Evolutionary conservation across 2,797 vertebrate species (phyloP).

Genomic region (Epinephelus awoara): DNA sequence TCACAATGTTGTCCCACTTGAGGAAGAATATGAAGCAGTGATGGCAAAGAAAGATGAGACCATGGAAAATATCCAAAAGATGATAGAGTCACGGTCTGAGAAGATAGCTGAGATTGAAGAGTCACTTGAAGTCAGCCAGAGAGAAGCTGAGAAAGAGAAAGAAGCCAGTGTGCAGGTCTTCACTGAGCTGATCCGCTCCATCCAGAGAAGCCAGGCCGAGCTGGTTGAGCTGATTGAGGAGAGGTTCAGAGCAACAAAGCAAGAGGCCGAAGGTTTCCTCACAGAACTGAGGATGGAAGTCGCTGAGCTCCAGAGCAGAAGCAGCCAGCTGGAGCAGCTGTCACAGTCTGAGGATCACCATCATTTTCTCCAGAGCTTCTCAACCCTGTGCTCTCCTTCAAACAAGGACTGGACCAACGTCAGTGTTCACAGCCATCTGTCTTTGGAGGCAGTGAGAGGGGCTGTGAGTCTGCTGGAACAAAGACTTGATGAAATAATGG

Average conservation of each 20-base stretch:
- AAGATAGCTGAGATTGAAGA: constrained; percentile 42
- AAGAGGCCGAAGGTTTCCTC: constrained; percentile 40
- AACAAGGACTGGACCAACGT: neutral
- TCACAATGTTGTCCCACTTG: constrained; percentile 33
- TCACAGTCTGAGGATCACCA: constrained; percentile 51
- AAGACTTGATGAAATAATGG: constrained; percentile 4
- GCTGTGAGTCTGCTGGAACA: constrained; percentile 9
- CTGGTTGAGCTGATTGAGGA: constrained; percentile 38
- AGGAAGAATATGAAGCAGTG: constrained; percentile 52
- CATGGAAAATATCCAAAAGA: constrained; percentile 17
- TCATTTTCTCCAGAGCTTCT: constrained; percentile 53
- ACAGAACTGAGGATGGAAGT: constrained; percentile 52
- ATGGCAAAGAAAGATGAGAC: constrained; percentile 13
- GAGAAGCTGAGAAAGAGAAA: constrained; percentile 25
- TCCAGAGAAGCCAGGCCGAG: constrained; percentile 47
- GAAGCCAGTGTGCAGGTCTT: constrained; percentile 32
- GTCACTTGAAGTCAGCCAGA: neutral
- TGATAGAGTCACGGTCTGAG: neutral
- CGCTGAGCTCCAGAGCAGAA: constrained; percentile 34
- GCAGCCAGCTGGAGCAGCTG: constrained; percentile 51
- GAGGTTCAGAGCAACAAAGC: constrained; percentile 14
- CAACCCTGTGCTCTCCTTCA: constrained; percentile 5
- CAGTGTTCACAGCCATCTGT: neutral
- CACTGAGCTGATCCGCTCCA: constrained; percentile 27
- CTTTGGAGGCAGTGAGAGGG: neutral